phyloP scores from a whole-genome alignment of 1,140 invertebrate species.

The Halesus radiatus region DNA sequence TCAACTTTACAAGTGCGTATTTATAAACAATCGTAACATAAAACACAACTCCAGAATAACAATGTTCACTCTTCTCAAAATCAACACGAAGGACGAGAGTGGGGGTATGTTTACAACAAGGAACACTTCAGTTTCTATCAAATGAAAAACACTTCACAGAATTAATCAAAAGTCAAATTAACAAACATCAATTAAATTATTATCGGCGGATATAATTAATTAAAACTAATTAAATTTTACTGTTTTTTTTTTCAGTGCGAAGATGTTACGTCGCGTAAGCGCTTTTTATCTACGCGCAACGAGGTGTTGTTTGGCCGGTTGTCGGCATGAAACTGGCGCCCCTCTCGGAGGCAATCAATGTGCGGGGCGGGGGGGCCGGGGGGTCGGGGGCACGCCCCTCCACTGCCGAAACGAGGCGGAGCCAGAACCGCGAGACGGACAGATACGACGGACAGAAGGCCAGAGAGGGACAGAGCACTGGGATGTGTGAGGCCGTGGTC shows the following conservation, averaged over 20 bases:
- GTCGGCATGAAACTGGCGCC: conserved; percentile 46
- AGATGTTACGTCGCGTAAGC: conserved; percentile 40
- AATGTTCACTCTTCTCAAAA: conserved; percentile 35
- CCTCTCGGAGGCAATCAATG: conserved; percentile 46
- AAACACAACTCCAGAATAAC: conserved; percentile 38
- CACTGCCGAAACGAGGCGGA: conserved; percentile 35
- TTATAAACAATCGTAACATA: conserved; percentile 35
- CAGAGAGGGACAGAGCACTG: conserved; percentile 5
- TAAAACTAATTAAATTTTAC: conserved; percentile 29
- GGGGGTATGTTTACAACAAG: conserved; percentile 40
- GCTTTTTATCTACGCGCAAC: conserved; percentile 32
- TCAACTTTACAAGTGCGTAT: conserved; percentile 33
- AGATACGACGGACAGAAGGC: background rate
- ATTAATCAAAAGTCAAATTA: conserved; percentile 18
- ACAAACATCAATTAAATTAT: conserved; percentile 4
- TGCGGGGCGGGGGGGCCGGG: conserved; percentile 46
- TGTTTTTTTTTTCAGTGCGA: conserved; percentile 41
- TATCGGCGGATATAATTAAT: background rate
- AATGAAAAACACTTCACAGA: conserved; percentile 30
- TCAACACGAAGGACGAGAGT: conserved; percentile 24
- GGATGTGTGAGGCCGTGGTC: conserved; percentile 30
- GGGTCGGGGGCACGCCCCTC: conserved; percentile 41
- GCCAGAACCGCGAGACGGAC: conserved; percentile 28
- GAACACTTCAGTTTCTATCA: conserved; percentile 37
- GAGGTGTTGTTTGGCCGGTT: conserved; percentile 41